Evolutionary conservation across 2,888 invertebrate genomes (phyloP), one percentile per base, ranked within the genome.

Genomic region (Coleophora flavipennella): DNA sequence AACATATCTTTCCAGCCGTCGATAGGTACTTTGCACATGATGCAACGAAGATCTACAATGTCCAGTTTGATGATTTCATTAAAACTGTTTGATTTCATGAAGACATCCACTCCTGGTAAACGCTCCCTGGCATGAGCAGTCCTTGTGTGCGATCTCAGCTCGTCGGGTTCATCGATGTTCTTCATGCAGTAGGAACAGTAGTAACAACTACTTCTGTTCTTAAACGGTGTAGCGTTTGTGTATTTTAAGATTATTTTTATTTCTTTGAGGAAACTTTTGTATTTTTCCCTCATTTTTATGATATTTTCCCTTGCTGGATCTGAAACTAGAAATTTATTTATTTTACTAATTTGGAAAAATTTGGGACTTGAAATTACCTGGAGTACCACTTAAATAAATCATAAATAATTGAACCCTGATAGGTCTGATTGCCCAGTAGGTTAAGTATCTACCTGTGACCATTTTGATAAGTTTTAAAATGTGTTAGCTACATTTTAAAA

Each of bases 61-160:
- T 81, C 80, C 0, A 81, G 26, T 43, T 72, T 71, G 0, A 79
- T 28, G 0, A 70, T 56, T 43, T 79, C 75, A 36, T 80, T 69
- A 12, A 53, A 26, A 53, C 59, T 67, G 0, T 54, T 44, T 0
- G 79, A 79, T n/a, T 63, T 48, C 51, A 81, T 52, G 0, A 59
- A 51, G 1, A 50, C 45, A 10, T 76, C 69, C 0, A 77, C 49
- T 3, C 47, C 48, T 0, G 46, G 40, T 0, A 46, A 51, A 2
- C 59, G 40, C 0, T 62, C 63, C 0, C 45, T 44, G 0, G 46
- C 36, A 33, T 80, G 80, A 1, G 42, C 13, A 0, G 50, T 50
- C 1, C 53, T 45, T 0, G 67, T 68, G 41, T 80, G 80, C 0
- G 39, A 38, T 0, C 74, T 43, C 0, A 80, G 43, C 0, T 65